Evolutionary conservation across 2,797 vertebrate genomes (phyloP).

Genomic region (Mormyrops boulengeri): DNA sequence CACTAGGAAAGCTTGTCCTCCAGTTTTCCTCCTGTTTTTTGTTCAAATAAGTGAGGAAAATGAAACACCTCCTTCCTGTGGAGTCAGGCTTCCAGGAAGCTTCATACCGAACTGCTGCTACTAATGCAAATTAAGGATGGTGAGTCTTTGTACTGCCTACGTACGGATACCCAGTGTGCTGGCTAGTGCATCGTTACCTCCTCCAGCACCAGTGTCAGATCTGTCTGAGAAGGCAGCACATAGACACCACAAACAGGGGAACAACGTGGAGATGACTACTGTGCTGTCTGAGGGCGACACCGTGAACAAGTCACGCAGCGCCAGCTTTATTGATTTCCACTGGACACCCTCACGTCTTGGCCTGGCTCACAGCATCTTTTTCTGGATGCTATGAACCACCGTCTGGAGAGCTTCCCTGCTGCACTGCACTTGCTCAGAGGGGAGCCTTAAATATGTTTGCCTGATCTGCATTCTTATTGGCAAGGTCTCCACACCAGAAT

Average conservation of each 20-base stretch:
- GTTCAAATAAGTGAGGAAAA: background rate
- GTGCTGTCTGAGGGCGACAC: background rate
- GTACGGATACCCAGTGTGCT: background rate
- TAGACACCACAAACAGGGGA: background rate
- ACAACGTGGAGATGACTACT: background rate
- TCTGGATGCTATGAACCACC: conserved; percentile 38
- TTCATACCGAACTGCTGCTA: background rate
- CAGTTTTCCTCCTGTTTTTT: background rate
- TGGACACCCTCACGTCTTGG: conserved; percentile 38
- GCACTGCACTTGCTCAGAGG: conserved; percentile 1
- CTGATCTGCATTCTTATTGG: background rate
- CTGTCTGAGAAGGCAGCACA: background rate
- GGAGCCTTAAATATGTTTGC: conserved; percentile 22
- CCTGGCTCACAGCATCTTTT: conserved; percentile 40
- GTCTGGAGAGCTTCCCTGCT: conserved; percentile 30
- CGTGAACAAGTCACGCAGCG: conserved; percentile 38
- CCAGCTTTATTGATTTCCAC: conserved; percentile 62
- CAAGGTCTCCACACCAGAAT: background rate
- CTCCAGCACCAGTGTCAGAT: background rate
- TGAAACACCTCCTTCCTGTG: background rate
- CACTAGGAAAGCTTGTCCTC: background rate
- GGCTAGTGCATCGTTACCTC: background rate
- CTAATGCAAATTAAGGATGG: background rate
- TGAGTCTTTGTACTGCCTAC: background rate
- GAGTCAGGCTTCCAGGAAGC: background rate